A percentile compares a stretch with the other conserved stretches of the same genome.
These are phyloP conservation scores for Tetragonisca angustula DNA, from an alignment of 2,888 invertebrate genomes.

Conservation along the genomic window DNA sequence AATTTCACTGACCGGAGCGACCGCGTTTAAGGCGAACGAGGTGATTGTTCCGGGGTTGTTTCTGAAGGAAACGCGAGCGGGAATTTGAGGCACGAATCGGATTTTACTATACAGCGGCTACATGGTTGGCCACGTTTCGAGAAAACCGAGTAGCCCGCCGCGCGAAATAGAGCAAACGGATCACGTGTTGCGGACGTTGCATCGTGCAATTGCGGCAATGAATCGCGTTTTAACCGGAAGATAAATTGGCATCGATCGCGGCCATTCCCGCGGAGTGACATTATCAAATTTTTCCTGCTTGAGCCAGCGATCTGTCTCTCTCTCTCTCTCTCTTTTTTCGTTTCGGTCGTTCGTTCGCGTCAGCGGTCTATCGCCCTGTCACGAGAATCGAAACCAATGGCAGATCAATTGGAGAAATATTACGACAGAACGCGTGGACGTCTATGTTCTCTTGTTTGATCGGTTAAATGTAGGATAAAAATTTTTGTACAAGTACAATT, in stretches of 20 bases:
- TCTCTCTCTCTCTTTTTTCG: no score
- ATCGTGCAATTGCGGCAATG: slow-evolving; percentile 41
- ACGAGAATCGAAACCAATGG: neutral
- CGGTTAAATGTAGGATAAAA: neutral
- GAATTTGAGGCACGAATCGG: slow-evolving; percentile 2
- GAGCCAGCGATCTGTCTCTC: neutral
- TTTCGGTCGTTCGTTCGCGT: neutral
- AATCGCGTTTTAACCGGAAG: slow-evolving; percentile 40
- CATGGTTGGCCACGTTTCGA: slow-evolving; percentile 6
- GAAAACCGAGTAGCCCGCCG: slow-evolving; percentile 28
- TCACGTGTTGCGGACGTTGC: slow-evolving; percentile 34
- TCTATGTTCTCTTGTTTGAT: neutral
- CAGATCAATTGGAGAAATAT: slow-evolving; percentile 4
- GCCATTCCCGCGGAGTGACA: slow-evolving; percentile 6
- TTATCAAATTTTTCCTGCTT: slow-evolving; percentile 43
- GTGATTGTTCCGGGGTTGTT: neutral
- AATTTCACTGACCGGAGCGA: neutral
- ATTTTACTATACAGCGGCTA: slow-evolving; percentile 1
- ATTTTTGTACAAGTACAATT: neutral
- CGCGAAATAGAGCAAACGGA: slow-evolving; percentile 38
- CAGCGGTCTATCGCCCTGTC: neutral
- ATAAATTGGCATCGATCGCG: slow-evolving; percentile 41
- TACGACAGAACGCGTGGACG: neutral
- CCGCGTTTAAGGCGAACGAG: neutral
- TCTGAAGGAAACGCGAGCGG: neutral